These are phyloP conservation scores for Notodonta dromedarius DNA, from an alignment of 2,888 invertebrate species.

Conservation along the genomic window DNA sequence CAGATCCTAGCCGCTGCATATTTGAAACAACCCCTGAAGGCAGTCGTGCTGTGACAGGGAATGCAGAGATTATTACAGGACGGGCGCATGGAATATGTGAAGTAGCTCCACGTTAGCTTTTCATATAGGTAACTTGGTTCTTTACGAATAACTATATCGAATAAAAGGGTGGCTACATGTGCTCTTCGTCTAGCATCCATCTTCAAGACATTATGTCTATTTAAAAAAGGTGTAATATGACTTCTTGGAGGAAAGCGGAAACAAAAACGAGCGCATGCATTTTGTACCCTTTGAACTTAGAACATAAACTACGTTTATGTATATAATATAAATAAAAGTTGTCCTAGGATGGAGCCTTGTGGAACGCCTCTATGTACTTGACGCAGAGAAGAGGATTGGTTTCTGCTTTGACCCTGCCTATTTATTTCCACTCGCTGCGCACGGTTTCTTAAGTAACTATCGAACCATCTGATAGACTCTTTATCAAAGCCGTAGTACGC, in stretches of 20 bases:
- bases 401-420: background rate
- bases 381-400: background rate
- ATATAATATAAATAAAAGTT: constrained; percentile 25
- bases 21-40: constrained; percentile 1
- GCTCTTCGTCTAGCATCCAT: constrained; percentile 4
- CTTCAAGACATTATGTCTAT: constrained; percentile 8
- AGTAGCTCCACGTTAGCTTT: background rate
- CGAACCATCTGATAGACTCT: constrained; percentile 20
- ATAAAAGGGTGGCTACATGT: background rate
- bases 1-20: too few relatives aligned
- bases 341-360: constrained; percentile 21
- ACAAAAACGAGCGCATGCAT: constrained; percentile 21
- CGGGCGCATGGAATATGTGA: too few relatives aligned
- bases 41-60: background rate
- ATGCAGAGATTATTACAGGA: background rate
- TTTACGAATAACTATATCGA: background rate
- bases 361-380: constrained; percentile 14
- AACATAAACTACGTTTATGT: too few relatives aligned
- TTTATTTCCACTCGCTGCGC: constrained; percentile 16
- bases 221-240: constrained; percentile 18
- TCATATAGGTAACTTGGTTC: constrained; percentile 3
- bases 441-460: constrained; percentile 16
- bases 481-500: constrained; percentile 21
- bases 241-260: constrained; percentile 14
- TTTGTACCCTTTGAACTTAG: constrained; percentile 19